Evolutionary conservation across 2,113 vertebrate genomes (phyloP), one percentile per base, ranked within the genome.

Genomic region (Albula goreensis): DNA sequence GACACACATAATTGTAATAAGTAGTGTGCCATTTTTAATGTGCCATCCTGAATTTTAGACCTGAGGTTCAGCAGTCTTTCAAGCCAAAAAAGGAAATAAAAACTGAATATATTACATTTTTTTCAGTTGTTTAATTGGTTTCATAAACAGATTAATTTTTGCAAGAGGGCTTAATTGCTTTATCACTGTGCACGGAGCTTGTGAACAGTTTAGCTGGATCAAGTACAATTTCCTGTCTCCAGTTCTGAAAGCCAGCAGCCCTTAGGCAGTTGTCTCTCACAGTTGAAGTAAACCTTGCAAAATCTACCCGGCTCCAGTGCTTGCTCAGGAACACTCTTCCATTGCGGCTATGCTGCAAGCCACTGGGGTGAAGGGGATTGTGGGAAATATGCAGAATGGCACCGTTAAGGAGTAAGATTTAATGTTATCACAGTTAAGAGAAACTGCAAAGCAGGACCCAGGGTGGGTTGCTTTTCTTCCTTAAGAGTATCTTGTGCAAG

Each of bases 91-190:
- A 51, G 63, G 79, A 81, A 81, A 81, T 52, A 9, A 19, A 10
- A 81, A 53, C 10, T 51, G 80, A 74, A 74, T 74, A 74, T 31
- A 74, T 74, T 74, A 74, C 1, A 25, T 74, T 74, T 56, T 56
- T 56, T 31, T 31, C 66, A 52, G 79, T 41, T 66, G 85, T 86
- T 86, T 86, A 86, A 86, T 86, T 86, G 85, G 85, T 86, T 86
- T 86, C 74, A 83, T 86, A 86, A 86, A 86, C 81, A 86, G 85
- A 86, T 86, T 86, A 86, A 86, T 86, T 83, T 86, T 82, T 78
- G 66, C n/a, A 57, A 86, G 82, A 51, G 85, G 85, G 81, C 81
- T 83, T 83, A 83, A 83, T 83, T 86, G 81, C 80, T 82, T 88
- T 78, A 85, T 88, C 66, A 85, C 83, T 78, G 80, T 63, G 80